A percentile compares a stretch with the other conserved stretches of the same genome.
Evolutionary conservation across 2,888 invertebrate genomes (phyloP).

Genomic region (Agonopterix heracliana): DNA sequence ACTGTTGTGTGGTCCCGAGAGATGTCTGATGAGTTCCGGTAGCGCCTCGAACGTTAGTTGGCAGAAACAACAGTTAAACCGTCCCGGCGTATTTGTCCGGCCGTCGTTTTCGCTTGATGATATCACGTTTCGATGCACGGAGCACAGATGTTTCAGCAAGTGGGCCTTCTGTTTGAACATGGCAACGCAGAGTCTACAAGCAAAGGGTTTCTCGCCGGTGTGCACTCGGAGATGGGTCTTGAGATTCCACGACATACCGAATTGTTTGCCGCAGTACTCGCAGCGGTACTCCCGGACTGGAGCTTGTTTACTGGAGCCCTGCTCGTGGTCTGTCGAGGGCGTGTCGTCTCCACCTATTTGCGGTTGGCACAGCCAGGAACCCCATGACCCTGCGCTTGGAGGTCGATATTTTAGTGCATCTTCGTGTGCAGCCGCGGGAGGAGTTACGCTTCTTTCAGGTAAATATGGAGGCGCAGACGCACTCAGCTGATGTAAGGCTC

Average conservation of each 20-base stretch:
- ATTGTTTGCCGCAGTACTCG: conserved; percentile 93
- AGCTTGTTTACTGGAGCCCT: conserved; percentile 74
- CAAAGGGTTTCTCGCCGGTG: conserved; percentile 92
- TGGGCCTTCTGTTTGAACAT: conserved; percentile 96
- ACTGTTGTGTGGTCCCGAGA: conserved; percentile 92
- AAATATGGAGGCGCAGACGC: conserved; percentile 85
- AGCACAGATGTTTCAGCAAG: conserved; percentile 90
- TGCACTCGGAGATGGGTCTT: conserved; percentile 92
- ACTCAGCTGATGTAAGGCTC: conserved; percentile 78
- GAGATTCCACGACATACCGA: conserved; percentile 95
- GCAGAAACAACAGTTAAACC: conserved; percentile 92
- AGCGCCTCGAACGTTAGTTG: conserved; percentile 89
- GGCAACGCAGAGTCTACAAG: conserved; percentile 90
- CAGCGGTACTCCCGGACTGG: conserved; percentile 91
- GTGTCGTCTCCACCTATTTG: conserved; percentile 75
- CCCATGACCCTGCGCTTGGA: conserved; percentile 83
- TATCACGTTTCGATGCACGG: conserved; percentile 92
- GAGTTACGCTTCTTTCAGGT: conserved; percentile 78
- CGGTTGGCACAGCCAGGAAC: conserved; percentile 81
- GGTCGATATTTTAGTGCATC: conserved; percentile 79
- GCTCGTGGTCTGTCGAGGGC: conserved; percentile 68
- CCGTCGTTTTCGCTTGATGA: conserved; percentile 87
- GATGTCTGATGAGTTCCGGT: conserved; percentile 89
- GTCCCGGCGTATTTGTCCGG: conserved; percentile 75
- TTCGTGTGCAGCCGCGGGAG: conserved; percentile 75